phyloP scores from a whole-genome alignment of 2,888 invertebrate genomes.

The Drosophila tanythrix region DNA sequence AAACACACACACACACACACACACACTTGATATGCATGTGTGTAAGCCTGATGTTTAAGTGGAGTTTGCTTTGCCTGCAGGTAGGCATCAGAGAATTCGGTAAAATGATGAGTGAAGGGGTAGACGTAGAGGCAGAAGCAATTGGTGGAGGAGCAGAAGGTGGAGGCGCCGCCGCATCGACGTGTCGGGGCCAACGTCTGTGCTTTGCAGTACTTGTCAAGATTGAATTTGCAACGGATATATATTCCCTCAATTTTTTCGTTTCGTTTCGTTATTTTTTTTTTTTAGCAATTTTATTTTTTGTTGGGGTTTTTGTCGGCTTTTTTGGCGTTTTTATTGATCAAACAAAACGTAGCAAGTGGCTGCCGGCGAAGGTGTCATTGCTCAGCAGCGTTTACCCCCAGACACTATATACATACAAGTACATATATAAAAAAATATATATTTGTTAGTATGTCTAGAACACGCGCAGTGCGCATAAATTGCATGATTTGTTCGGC shows the following conservation, averaged over 20 bases:
- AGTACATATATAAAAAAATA: conserved; percentile 5
- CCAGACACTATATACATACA: neutral
- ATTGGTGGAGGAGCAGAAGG: neutral
- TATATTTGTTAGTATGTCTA: conserved; percentile 12
- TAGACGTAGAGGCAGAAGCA: neutral
- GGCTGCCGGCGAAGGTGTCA: conserved; percentile 77
- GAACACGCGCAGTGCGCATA: conserved; percentile 74
- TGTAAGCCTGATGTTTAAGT: conserved; percentile 65
- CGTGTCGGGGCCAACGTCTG: conserved; percentile 58
- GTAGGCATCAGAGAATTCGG: conserved; percentile 47
- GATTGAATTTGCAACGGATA: conserved; percentile 77
- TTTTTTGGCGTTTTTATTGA: conserved; percentile 81
- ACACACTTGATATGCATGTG: conserved; percentile 53
- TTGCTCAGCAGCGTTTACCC: conserved; percentile 58
- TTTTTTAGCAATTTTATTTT: conserved; percentile 29
- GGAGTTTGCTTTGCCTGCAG: conserved; percentile 67
- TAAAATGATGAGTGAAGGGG: conserved; percentile 49
- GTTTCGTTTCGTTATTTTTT: neutral
- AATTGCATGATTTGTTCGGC: conserved; percentile 77
- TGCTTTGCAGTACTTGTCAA: conserved; percentile 80
- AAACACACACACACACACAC: conserved; percentile 38
- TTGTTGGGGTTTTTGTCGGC: conserved; percentile 12
- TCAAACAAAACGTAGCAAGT: conserved; percentile 82
- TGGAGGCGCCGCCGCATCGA: conserved; percentile 28
- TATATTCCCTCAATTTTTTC: conserved; percentile 29